phyloP scores from a whole-genome alignment of 2,113 vertebrate species.

The Crotophaga sulcirostris region DNA sequence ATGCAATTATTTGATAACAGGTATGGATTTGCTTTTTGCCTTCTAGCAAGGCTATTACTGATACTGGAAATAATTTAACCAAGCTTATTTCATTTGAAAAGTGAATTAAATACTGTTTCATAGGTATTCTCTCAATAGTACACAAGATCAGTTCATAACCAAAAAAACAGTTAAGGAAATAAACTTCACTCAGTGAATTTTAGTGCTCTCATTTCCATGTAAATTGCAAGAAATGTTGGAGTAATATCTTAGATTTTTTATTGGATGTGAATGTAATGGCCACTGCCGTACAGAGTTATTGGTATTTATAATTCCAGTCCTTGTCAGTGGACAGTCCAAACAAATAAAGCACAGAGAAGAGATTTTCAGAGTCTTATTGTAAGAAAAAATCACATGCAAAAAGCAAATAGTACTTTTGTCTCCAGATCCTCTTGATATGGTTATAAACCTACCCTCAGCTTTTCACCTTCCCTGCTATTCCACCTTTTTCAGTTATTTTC shows the following conservation, averaged over 20 bases:
- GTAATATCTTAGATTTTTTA: not conserved
- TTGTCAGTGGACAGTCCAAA: not conserved
- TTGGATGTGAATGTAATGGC: not conserved
- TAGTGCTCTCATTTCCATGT: not conserved
- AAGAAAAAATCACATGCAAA: fast-evolving
- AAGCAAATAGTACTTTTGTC: not conserved
- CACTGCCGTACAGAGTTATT: not conserved
- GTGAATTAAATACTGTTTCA: not conserved
- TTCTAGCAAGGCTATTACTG: not conserved
- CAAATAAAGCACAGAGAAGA: not conserved
- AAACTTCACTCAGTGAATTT: not conserved
- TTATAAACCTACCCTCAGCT: not conserved
- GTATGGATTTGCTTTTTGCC: not conserved
- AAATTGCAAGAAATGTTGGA: not conserved
- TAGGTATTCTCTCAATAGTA: not conserved
- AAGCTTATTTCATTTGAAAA: not conserved
- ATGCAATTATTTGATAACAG: not conserved
- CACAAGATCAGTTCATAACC: not conserved
- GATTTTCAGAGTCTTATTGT: not conserved
- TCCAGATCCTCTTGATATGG: not conserved
- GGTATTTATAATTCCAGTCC: not conserved
- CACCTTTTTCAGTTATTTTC: not conserved
- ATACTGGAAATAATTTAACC: not conserved
- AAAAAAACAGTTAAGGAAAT: not conserved
- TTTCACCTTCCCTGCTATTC: not conserved